Conservation (phyloP, 2,888 invertebrate genomes). For the Petrophora chlorosata region DNA sequence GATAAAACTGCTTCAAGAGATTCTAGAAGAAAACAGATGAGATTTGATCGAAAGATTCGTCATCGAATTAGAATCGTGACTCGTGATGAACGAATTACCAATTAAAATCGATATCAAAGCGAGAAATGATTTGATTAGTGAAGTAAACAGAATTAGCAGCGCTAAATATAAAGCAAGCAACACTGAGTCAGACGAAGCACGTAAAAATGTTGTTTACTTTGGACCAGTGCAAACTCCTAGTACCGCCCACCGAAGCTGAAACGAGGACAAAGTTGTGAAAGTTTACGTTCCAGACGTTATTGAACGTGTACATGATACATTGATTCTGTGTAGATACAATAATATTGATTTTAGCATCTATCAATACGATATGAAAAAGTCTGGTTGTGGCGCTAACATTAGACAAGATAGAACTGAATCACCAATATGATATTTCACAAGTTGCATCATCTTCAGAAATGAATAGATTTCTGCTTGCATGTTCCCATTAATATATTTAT, state of each 20-base stretch:
- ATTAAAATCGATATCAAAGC: slow-evolving; percentile 43
- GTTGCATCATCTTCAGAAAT: too few relatives aligned
- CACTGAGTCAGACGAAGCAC: slow-evolving; percentile 73
- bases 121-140: slow-evolving; percentile 65
- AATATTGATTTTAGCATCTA: slow-evolving; percentile 1
- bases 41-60: neutral
- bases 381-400: too few relatives aligned
- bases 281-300: slow-evolving; percentile 30
- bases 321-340: neutral
- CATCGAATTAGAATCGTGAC: slow-evolving; percentile 1
- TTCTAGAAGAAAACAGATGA: neutral
- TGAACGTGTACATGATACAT: slow-evolving; percentile 24
- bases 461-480: too few relatives aligned
- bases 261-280: slow-evolving; percentile 48
- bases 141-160: slow-evolving; percentile 66
- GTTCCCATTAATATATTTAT: too few relatives aligned
- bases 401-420: too few relatives aligned
- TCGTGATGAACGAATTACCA: slow-evolving; percentile 29
- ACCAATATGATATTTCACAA: too few relatives aligned
- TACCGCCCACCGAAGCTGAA: slow-evolving; percentile 82
- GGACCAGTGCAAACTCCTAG: slow-evolving; percentile 70
- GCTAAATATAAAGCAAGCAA: slow-evolving; percentile 74
- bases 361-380: neutral
- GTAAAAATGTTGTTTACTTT: slow-evolving; percentile 76
- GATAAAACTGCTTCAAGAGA: neutral